Evolutionary conservation across 2,797 vertebrate species (phyloP).

Genomic region (Picus viridis): DNA sequence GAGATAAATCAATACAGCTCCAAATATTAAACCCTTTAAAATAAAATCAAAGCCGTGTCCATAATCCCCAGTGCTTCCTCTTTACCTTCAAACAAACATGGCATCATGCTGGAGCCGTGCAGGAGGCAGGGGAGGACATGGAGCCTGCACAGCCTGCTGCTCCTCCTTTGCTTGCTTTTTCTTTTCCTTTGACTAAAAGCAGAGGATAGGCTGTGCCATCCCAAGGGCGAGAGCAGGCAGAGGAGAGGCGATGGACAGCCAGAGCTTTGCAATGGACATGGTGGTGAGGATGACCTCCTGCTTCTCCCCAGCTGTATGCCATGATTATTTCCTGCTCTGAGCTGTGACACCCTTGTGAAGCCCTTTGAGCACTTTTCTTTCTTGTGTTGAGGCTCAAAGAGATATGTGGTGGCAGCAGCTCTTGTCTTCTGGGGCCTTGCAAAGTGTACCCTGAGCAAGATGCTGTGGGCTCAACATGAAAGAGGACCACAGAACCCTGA

Average conservation of each 20-base stretch:
- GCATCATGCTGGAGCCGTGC: background rate
- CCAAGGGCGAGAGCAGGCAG: background rate
- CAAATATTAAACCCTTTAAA: slow-evolving; percentile 74
- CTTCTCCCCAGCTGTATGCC: accelerated
- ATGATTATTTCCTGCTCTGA: accelerated
- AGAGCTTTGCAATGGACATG: accelerated
- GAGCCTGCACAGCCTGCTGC: background rate
- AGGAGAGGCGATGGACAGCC: background rate
- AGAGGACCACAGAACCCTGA: background rate
- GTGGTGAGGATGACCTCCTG: background rate
- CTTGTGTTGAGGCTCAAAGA: accelerated
- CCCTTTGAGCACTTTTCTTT: accelerated
- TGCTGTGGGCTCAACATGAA: background rate
- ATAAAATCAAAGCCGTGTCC: slow-evolving; percentile 64
- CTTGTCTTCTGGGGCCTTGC: background rate
- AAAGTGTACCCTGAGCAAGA: background rate
- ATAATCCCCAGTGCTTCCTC: slow-evolving; percentile 25
- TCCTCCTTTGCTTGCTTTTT: background rate
- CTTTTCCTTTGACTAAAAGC: background rate
- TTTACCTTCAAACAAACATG: background rate
- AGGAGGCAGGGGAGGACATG: background rate
- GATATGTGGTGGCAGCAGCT: accelerated
- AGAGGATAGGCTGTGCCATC: background rate
- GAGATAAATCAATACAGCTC: slow-evolving; percentile 78
- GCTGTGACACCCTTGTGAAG: accelerated